Percentiles rank a stretch among this genome's conserved stretches.
phyloP scores from a whole-genome alignment of 2,797 vertebrate species.

The Tenualosa ilisha region DNA sequence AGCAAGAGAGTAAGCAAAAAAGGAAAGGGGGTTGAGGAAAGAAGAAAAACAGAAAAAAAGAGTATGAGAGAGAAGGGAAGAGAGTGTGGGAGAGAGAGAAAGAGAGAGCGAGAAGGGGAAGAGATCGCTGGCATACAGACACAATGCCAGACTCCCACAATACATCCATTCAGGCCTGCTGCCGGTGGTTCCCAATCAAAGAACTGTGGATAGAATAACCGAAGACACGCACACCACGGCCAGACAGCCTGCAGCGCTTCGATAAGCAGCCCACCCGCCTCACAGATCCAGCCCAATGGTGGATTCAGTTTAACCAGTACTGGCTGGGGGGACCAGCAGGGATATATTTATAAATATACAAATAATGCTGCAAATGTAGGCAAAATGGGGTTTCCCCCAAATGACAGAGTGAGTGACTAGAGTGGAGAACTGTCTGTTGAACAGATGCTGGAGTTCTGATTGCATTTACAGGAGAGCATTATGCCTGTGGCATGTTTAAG shows the following conservation, averaged over 20 bases:
- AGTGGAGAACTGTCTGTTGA: neutral
- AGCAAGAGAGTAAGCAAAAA: neutral
- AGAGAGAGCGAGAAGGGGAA: neutral
- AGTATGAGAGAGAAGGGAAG: neutral
- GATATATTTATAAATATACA: neutral
- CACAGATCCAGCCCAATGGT: neutral
- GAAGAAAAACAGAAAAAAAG: neutral
- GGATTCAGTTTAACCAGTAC: neutral
- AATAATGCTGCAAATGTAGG: neutral
- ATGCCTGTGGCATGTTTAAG: neutral
- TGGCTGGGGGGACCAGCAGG: neutral
- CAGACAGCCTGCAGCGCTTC: neutral
- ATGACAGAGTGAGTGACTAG: neutral
- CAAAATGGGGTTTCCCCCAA: conserved; percentile 3
- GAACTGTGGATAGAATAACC: conserved; percentile 26
- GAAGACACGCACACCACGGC: neutral
- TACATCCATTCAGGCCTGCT: conserved; percentile 33
- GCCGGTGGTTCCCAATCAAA: conserved; percentile 28
- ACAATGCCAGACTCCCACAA: conserved; percentile 33
- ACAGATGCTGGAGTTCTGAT: neutral
- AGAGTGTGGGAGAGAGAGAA: neutral
- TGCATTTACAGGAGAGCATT: neutral
- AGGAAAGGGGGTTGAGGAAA: too few species aligned
- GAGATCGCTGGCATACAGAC: conserved; percentile 19
- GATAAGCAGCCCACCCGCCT: neutral